A percentile compares a stretch with the other conserved stretches of the same genome.
These are phyloP conservation scores for Stegodyphus mimosarum DNA, from an alignment of 1,140 invertebrate genomes.

Conservation along the genomic window DNA sequence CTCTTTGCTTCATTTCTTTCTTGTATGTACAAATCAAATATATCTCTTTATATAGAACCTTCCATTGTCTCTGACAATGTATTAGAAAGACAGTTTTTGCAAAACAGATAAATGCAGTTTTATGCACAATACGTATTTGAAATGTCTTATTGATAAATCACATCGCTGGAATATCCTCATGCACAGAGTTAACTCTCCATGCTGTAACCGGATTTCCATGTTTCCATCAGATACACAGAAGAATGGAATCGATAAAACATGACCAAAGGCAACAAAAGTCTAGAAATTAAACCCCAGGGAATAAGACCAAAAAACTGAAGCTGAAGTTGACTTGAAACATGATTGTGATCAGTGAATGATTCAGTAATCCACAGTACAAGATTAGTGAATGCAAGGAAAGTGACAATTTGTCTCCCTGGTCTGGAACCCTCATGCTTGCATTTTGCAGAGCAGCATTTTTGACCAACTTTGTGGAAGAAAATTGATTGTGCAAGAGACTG, in stretches of 20 bases:
- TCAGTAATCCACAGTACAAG: conserved; percentile 78
- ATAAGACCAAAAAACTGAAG: conserved; percentile 76
- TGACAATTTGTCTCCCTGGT: conserved; percentile 77
- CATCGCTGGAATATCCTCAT: no score
- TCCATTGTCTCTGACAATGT: no score
- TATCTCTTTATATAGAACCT: no score
- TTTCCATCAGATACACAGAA: conserved; percentile 76
- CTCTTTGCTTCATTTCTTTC: no score
- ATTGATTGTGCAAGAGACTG: conserved; percentile 69
- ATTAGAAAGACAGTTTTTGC: no score
- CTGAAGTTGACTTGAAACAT: conserved; percentile 73
- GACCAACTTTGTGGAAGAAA: conserved; percentile 51
- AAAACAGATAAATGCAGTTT: no score
- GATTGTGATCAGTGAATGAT: conserved; percentile 77
- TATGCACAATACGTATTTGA: no score
- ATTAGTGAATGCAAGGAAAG: conserved; percentile 77
- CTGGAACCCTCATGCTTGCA: conserved; percentile 68
- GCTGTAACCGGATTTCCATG: conserved; percentile 76
- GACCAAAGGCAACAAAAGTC: conserved; percentile 75
- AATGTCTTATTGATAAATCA: no score
- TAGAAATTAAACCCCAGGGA: conserved; percentile 77
- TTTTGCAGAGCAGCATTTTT: conserved; percentile 40
- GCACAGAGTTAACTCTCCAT: background rate
- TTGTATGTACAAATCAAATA: no score
- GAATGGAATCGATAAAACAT: conserved; percentile 81